A percentile compares a stretch with the other conserved stretches of the same genome.
Conservation (phyloP, 2,113 vertebrate genomes). For the Rutilus rutilus region DNA sequence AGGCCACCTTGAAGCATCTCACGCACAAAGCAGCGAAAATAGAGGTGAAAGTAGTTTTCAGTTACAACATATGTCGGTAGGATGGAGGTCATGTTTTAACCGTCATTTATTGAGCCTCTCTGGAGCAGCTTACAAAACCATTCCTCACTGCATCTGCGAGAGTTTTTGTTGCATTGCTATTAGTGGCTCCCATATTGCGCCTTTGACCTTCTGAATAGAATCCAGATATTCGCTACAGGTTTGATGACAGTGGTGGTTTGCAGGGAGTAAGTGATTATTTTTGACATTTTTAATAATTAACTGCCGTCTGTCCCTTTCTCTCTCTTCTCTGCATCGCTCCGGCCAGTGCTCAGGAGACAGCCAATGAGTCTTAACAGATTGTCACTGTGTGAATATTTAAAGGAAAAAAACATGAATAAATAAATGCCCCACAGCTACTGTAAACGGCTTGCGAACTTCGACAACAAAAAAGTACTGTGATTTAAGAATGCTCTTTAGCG, state of each 20-base stretch:
- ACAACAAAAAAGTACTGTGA: constrained; percentile 49
- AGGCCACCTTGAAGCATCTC: constrained; percentile 43
- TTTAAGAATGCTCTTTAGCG: constrained; percentile 39
- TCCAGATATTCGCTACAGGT: constrained; percentile 9
- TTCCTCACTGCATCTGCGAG: constrained; percentile 9
- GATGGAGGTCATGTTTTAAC: constrained; percentile 52
- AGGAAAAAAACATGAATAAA: constrained; percentile 66
- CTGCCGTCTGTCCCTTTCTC: constrained; percentile 32
- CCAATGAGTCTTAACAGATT: constrained; percentile 57
- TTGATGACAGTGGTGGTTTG: constrained; percentile 22
- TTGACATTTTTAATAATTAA: constrained; percentile 64
- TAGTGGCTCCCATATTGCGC: not conserved
- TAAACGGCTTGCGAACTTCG: constrained; percentile 50
- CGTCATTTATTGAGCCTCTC: constrained; percentile 33
- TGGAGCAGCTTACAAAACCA: constrained; percentile 28
- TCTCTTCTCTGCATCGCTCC: constrained; percentile 49
- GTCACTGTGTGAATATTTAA: constrained; percentile 69
- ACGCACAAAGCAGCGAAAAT: constrained; percentile 51
- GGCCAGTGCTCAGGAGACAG: constrained; percentile 52
- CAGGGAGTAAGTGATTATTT: constrained; percentile 53
- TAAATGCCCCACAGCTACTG: constrained; percentile 58
- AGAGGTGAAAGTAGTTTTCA: constrained; percentile 57
- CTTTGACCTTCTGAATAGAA: constrained; percentile 20
- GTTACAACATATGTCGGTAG: constrained; percentile 35
- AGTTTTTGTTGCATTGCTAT: constrained; percentile 35